Conservation (phyloP, 1,140 invertebrate genomes). For the Aphelinus certus region DNA sequence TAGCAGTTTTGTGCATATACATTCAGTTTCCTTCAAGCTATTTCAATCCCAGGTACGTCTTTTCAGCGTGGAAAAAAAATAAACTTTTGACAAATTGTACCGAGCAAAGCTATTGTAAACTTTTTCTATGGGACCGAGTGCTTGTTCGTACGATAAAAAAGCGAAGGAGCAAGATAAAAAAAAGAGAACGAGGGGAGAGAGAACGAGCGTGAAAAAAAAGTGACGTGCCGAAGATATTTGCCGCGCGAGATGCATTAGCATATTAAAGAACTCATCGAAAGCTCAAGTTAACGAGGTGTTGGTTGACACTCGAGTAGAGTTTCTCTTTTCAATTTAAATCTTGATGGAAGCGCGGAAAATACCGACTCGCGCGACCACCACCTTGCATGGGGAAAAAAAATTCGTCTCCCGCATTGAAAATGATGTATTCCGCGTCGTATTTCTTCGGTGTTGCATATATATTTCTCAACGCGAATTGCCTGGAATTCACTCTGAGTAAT, state of each 20-base stretch:
- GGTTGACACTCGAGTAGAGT: too few species aligned
- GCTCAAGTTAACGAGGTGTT: not conserved
- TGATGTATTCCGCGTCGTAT: not conserved
- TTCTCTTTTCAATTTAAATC: too few species aligned
- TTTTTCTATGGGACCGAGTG: conserved; percentile 3
- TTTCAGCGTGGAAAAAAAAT: not conserved
- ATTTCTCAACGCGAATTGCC: not conserved
- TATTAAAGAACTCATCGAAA: conserved; percentile 38
- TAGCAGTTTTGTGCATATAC: not conserved
- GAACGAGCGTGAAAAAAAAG: conserved; percentile 16
- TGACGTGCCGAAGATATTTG: not conserved
- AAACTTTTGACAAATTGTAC: not conserved
- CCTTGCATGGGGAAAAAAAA: too few species aligned
- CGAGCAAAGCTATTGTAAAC: conserved; percentile 1
- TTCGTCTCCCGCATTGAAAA: too few species aligned
- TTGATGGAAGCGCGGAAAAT: too few species aligned
- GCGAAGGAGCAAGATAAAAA: not conserved
- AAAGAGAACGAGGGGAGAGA: not conserved
- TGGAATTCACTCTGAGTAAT: not conserved
- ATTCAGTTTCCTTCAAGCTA: not conserved
- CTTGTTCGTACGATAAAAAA: not conserved
- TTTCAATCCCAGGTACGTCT: not conserved
- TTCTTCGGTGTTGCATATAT: not conserved
- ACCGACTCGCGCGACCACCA: too few species aligned
- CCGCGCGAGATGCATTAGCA: conserved; percentile 23